Conservation (phyloP, 2,888 invertebrate genomes). For the Coecobrya sp. region DNA sequence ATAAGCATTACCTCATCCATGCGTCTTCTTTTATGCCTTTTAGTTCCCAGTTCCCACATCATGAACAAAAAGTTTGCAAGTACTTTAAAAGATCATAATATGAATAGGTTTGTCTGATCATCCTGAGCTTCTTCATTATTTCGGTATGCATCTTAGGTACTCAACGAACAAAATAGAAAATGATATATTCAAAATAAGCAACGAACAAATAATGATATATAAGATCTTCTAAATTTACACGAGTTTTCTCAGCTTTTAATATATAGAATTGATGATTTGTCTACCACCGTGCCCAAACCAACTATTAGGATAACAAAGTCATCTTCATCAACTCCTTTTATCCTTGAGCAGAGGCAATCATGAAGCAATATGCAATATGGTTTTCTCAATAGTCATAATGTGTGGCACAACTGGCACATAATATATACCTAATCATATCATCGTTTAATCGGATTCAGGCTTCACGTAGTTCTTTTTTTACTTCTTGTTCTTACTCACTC, state of each 20-base stretch:
- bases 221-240: too few species aligned
- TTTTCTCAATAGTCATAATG: not conserved
- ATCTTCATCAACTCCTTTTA: constrained; percentile 37
- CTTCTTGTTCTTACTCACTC: not conserved
- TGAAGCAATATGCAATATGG: not conserved
- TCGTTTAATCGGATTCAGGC: not conserved
- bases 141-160: too few species aligned
- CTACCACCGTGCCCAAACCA: not conserved
- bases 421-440: not conserved
- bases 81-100: too few species aligned
- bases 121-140: too few species aligned
- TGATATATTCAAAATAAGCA: too few species aligned
- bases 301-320: constrained; percentile 25
- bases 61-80: not conserved
- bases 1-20: not conserved
- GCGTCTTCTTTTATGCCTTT: not conserved
- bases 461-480: not conserved
- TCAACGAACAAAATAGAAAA: too few species aligned
- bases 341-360: constrained; percentile 39
- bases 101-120: too few species aligned
- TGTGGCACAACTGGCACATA: too few species aligned
- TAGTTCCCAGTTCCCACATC: not conserved
- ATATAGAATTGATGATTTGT: not conserved
- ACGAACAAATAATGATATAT: too few species aligned
- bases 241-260: too few species aligned